Percentiles rank a stretch among this genome's conserved stretches.
Conservation (phyloP, 2,797 vertebrate genomes). For the Tenualosa ilisha region DNA sequence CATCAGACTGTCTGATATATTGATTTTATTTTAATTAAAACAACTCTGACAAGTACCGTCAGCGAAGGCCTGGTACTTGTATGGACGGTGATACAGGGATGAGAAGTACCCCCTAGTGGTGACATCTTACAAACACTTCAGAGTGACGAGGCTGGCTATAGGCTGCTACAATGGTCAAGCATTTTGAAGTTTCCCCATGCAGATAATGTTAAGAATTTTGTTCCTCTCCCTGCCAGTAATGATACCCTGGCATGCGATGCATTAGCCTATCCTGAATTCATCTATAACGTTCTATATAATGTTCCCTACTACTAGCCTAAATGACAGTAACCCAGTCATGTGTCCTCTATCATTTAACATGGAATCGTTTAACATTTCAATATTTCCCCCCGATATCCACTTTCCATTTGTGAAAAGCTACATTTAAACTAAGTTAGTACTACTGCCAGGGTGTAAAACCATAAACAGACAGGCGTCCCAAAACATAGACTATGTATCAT, state of each 20-base stretch:
- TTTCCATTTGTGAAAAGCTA: not conserved
- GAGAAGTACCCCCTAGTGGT: slow-evolving; percentile 13
- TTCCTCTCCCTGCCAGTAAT: not conserved
- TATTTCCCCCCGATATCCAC: not conserved
- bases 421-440: no score
- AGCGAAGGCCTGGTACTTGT: not conserved
- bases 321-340: no score
- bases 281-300: not conserved
- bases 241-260: no score
- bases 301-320: not conserved
- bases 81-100: not conserved
- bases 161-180: not conserved
- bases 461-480: no score
- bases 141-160: not conserved
- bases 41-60: not conserved
- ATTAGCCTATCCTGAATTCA: not conserved
- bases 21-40: not conserved
- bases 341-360: no score
- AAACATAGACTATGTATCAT: not conserved
- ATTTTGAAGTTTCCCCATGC: not conserved
- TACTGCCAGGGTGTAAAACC: no score
- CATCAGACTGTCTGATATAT: not conserved
- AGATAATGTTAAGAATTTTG: not conserved
- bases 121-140: not conserved
- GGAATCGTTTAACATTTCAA: not conserved